phyloP scores from a whole-genome alignment of 2,888 invertebrate genomes.

The Timema podura region DNA sequence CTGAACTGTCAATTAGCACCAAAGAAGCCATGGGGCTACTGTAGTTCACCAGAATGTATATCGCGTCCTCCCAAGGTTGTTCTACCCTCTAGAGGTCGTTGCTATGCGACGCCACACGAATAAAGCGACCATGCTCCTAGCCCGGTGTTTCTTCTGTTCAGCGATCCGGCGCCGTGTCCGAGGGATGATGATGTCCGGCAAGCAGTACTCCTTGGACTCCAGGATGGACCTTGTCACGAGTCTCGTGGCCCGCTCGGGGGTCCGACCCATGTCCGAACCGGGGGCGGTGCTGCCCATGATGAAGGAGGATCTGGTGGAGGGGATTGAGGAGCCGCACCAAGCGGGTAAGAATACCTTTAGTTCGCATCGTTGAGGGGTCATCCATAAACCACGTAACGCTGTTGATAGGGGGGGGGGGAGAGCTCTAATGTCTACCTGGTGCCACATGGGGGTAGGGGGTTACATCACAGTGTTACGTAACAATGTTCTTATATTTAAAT shows the following conservation, averaged over 20 bases:
- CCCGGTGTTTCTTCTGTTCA: slow-evolving; percentile 38
- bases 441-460: too few relatives aligned
- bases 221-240: slow-evolving; percentile 83
- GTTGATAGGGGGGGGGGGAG: too few relatives aligned
- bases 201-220: slow-evolving; percentile 87
- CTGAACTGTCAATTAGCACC: too few relatives aligned
- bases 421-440: too few relatives aligned
- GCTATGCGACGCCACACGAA: not conserved
- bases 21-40: too few relatives aligned
- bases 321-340: not conserved
- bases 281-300: slow-evolving; percentile 20
- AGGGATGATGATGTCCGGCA: slow-evolving; percentile 85
- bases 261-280: slow-evolving; percentile 22
- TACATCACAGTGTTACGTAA: too few relatives aligned
- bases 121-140: not conserved
- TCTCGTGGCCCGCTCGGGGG: slow-evolving; percentile 21
- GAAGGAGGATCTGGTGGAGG: slow-evolving; percentile 19
- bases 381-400: too few relatives aligned
- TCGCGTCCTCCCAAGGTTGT: too few relatives aligned
- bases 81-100: not conserved
- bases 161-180: slow-evolving; percentile 82
- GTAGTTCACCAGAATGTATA: not conserved
- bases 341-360: too few relatives aligned
- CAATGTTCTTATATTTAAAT: too few relatives aligned
- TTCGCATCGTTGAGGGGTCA: too few relatives aligned